A percentile compares a stretch with the other conserved stretches of the same genome.
Conservation (phyloP, 2,797 vertebrate species). For the Sebastes hubbsi region DNA sequence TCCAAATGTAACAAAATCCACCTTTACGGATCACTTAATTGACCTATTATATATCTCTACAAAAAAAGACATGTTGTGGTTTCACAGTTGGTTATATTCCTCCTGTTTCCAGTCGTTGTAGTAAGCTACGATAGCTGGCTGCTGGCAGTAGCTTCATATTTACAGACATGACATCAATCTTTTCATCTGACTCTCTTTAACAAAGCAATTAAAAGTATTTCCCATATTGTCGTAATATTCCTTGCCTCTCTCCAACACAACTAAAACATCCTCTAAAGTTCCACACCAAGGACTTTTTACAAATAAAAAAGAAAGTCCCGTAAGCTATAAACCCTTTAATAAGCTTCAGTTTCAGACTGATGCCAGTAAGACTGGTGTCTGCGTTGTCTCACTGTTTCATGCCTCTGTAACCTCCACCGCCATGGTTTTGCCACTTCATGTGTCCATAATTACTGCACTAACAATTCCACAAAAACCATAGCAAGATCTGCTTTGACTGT, state of each 20-base stretch:
- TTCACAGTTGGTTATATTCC: not conserved
- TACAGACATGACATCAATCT: not conserved
- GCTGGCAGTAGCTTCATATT: not conserved
- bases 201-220: not conserved
- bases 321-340: constrained; percentile 9
- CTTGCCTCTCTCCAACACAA: not conserved
- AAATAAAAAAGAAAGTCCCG: constrained; percentile 2
- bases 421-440: constrained; percentile 59
- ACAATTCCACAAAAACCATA: constrained; percentile 49
- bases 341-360: constrained; percentile 23
- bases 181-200: not conserved
- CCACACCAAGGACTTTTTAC: not conserved
- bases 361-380: constrained; percentile 10
- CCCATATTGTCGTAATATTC: not conserved
- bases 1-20: not conserved
- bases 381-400: constrained; percentile 6
- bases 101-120: not conserved
- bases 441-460: constrained; percentile 58
- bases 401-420: constrained; percentile 1
- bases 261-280: not conserved
- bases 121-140: not conserved
- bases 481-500: constrained; percentile 26
- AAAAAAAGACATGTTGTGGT: not conserved
- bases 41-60: not conserved
- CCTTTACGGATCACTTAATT: not conserved